A percentile compares a stretch with the other conserved stretches of the same genome.
These are phyloP conservation scores for Chouioia cunea DNA, from an alignment of 2,888 invertebrate species.

Conservation along the genomic window DNA sequence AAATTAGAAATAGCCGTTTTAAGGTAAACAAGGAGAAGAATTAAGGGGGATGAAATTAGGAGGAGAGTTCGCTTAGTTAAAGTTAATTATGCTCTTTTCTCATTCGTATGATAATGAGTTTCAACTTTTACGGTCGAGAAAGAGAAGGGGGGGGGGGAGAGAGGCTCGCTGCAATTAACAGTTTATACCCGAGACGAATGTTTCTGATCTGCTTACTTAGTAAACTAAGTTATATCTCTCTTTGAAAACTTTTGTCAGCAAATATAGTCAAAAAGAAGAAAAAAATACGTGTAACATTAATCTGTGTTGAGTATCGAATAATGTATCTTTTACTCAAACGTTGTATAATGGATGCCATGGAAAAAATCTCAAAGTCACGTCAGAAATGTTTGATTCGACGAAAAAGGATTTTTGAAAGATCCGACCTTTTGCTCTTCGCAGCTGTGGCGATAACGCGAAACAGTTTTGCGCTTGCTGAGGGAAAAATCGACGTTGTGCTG, in stretches of 20 bases:
- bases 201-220: conserved; percentile 44
- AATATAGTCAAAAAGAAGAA: too few species aligned
- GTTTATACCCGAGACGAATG: conserved; percentile 28
- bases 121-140: conserved; percentile 26
- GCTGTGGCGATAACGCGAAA: conserved; percentile 32
- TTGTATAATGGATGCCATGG: too few species aligned
- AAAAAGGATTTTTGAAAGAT: conserved; percentile 32
- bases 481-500: conserved; percentile 9
- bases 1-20: background rate
- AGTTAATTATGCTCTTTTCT: conserved; percentile 47
- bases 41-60: background rate
- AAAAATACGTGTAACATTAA: too few species aligned
- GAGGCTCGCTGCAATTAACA: conserved; percentile 20
- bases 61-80: conserved; percentile 1
- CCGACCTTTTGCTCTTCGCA: background rate
- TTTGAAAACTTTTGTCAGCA: background rate
- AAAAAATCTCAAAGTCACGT: too few species aligned
- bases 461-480: conserved; percentile 23
- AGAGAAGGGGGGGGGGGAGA: conserved; percentile 15
- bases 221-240: conserved; percentile 32
- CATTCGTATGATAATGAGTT: conserved; percentile 50
- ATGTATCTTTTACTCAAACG: too few species aligned
- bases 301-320: too few species aligned
- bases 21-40: background rate
- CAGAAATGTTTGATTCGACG: conserved; percentile 25